phyloP scores from a whole-genome alignment of 53 echinoderm and acorn worm species.

The Glandiceps talaboti region DNA sequence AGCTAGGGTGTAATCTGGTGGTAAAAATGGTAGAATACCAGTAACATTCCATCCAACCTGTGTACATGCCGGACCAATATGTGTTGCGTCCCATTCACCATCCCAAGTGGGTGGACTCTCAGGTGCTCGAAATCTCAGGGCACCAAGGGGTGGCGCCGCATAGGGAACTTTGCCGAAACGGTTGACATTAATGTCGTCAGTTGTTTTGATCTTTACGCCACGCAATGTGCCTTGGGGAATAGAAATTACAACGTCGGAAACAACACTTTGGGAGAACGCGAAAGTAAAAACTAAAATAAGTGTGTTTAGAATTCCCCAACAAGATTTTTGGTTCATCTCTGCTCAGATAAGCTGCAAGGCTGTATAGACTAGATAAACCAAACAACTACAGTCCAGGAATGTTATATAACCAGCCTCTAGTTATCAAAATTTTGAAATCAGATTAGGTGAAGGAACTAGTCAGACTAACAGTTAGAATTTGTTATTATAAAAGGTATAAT shows the following conservation, averaged over 20 bases:
- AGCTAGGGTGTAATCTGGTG: neutral
- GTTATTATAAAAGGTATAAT: too few relatives aligned
- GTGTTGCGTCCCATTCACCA: neutral
- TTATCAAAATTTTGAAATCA: too few relatives aligned
- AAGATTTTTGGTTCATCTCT: too few relatives aligned
- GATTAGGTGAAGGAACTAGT: too few relatives aligned
- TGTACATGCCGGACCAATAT: neutral
- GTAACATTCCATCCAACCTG: neutral
- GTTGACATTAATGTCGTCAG: neutral
- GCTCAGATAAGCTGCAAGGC: too few relatives aligned
- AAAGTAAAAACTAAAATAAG: too few relatives aligned
- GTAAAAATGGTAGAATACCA: neutral
- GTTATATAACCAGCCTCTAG: too few relatives aligned
- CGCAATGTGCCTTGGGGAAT: neutral
- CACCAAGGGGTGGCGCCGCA: neutral
- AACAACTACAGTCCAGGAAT: too few relatives aligned
- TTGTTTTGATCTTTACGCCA: neutral
- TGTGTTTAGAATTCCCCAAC: too few relatives aligned
- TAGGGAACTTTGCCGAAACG: neutral
- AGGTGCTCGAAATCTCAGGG: neutral
- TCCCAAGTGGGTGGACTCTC: neutral
- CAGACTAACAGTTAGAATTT: too few relatives aligned
- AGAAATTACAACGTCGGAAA: neutral
- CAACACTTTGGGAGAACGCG: too few relatives aligned
- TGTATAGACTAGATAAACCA: too few relatives aligned